These are phyloP conservation scores for Halcyon leucocephala DNA, from an alignment of 2,797 vertebrate species.

Conservation along the genomic window DNA sequence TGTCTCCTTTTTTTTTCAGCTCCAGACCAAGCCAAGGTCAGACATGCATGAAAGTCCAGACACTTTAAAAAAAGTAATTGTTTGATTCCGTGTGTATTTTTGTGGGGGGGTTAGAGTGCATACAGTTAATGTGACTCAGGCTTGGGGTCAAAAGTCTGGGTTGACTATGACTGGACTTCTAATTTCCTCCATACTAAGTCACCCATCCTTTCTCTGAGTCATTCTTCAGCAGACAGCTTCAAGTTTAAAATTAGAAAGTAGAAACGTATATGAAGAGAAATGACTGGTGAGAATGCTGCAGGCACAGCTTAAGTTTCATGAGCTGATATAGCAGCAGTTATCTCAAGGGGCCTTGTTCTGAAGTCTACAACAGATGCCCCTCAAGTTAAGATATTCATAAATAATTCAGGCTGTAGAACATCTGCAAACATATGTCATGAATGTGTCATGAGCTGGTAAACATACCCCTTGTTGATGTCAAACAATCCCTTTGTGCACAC, in stretches of 20 bases:
- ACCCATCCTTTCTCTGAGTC: conserved; percentile 62
- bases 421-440: neutral
- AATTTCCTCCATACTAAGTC: conserved; percentile 53
- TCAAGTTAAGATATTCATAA: neutral
- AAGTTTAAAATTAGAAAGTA: conserved; percentile 58
- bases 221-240: conserved; percentile 39
- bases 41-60: conserved; percentile 12
- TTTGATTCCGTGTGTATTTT: conserved; percentile 40
- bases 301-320: neutral
- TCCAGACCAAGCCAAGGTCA: conserved; percentile 14
- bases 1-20: conserved; percentile 10
- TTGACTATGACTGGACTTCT: conserved; percentile 53
- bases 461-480: neutral
- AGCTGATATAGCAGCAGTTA: neutral
- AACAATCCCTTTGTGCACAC: neutral
- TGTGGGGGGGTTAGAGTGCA: neutral
- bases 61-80: neutral
- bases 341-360: neutral
- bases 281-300: neutral
- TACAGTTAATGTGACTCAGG: conserved; percentile 46
- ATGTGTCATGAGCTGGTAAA: neutral
- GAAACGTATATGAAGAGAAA: neutral
- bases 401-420: neutral
- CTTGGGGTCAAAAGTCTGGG: conserved; percentile 62
- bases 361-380: neutral